phyloP scores from a whole-genome alignment of 2,113 vertebrate genomes.

The Hyaena hyaena region DNA sequence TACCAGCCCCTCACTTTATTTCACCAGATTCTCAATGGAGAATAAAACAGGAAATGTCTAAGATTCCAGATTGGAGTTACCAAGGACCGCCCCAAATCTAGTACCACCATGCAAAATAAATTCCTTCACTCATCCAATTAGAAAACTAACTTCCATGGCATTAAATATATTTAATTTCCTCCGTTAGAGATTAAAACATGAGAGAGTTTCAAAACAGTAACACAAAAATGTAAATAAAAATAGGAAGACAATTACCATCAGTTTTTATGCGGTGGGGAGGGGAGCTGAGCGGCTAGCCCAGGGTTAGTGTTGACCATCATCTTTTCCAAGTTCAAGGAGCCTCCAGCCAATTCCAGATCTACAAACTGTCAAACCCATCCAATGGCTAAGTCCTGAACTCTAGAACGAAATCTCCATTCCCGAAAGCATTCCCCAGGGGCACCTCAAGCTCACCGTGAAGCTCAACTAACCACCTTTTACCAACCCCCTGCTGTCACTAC shows the following conservation, averaged over 20 bases:
- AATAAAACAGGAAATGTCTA: neutral
- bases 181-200: slow-evolving; percentile 35
- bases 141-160: slow-evolving; percentile 42
- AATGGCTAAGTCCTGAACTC: neutral
- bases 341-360: neutral
- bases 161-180: slow-evolving; percentile 23
- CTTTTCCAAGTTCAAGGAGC: neutral
- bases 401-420: neutral
- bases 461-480: neutral
- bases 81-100: neutral
- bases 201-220: slow-evolving; percentile 20
- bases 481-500: neutral
- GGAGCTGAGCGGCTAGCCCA: neutral
- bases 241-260: neutral
- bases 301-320: neutral
- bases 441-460: slow-evolving; percentile 39
- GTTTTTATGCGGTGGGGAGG: neutral
- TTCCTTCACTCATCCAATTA: slow-evolving; percentile 4
- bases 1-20: neutral
- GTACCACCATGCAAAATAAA: neutral
- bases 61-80: slow-evolving; percentile 32
- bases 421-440: neutral
- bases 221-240: neutral
- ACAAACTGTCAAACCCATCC: neutral
- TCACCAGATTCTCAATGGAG: slow-evolving; percentile 27